Evolutionary conservation across 2,888 invertebrate species (phyloP), one percentile per base, ranked within the genome.

Genomic region (Rhagium mordax): DNA sequence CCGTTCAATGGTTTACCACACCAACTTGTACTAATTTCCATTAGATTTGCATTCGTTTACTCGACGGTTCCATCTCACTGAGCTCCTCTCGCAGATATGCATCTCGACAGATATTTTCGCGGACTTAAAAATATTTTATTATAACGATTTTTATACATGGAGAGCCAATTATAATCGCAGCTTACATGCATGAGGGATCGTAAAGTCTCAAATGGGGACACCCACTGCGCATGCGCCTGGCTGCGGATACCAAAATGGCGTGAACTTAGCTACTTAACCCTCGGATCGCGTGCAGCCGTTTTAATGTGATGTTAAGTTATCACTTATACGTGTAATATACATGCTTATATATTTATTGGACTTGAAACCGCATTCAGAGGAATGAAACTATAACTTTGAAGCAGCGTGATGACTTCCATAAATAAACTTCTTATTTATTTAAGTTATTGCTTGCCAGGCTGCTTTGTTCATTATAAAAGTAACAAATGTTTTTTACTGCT

Each of bases 291-390:
- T 86, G 86, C 84, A 81, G 76, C 81, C 79, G 79, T 77, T 84
- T 86, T 87, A 87, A 87, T 87, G 86, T 85, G 86, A 86, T 86
- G 87, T 87, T 86, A 87, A 87, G 86, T 87, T 87, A 87, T 87
- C 87, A 86, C 87, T 86, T 87, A 86, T 82, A 84, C 82, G 83
- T 86, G 86, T 87, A 87, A 87, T 87, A 86, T 85, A 87, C 86
- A 85, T 86, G 84, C 80, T 85, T 83, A 83, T 84, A 81, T 85
- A 86, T 86, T 85, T 85, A 85, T 86, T 85, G 83, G 84, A 84
- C 74, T 77, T 74, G 78, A 79, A 81, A 81, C 74, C 72, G 75
- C 82, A 74, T 76, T 78, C 78, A 55, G 51, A 41, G 70, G 77
- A 78, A 73, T 75, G 75, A 73, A 81, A 79, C 78, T 79, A 81